Evolutionary conservation across 92 coral and sea anemone genomes (phyloP).

Genomic region (Parazoanthus swiftii): DNA sequence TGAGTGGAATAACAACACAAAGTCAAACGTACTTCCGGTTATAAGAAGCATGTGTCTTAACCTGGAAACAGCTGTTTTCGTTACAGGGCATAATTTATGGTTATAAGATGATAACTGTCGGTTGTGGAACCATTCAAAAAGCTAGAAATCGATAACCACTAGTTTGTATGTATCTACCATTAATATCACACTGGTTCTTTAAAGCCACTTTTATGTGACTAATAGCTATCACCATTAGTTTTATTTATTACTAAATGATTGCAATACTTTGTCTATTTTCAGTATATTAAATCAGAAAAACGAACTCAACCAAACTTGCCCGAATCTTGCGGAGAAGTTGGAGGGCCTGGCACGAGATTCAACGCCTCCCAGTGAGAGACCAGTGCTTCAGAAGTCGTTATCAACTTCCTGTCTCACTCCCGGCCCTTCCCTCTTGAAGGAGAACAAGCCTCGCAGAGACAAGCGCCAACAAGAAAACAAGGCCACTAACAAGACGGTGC

Average conservation of each 20-base stretch:
- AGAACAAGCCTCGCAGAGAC: slow-evolving; percentile 5
- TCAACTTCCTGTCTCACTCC: slow-evolving; percentile 41
- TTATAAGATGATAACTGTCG: no score
- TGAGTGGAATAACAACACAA: no score
- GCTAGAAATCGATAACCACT: no score
- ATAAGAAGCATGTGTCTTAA: no score
- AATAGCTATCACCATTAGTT: no score
- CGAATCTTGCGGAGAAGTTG: slow-evolving; percentile 24
- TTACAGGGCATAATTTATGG: no score
- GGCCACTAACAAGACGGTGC: background rate
- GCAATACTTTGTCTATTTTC: background rate
- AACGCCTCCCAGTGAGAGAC: background rate
- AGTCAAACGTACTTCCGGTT: no score
- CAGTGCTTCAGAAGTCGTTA: slow-evolving; percentile 30
- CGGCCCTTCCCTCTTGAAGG: slow-evolving; percentile 31
- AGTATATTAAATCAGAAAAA: slow-evolving; percentile 22
- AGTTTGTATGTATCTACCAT: no score
- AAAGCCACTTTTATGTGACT: no score
- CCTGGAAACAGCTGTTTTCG: no score
- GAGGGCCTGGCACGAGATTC: slow-evolving; percentile 20
- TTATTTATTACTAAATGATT: background rate
- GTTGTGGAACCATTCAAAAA: no score
- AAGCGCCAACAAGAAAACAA: background rate
- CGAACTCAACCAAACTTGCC: slow-evolving; percentile 36
- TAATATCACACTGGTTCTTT: no score